These are phyloP conservation scores for Hemiprocne comata DNA, from an alignment of 2,113 vertebrate species.

Conservation along the genomic window DNA sequence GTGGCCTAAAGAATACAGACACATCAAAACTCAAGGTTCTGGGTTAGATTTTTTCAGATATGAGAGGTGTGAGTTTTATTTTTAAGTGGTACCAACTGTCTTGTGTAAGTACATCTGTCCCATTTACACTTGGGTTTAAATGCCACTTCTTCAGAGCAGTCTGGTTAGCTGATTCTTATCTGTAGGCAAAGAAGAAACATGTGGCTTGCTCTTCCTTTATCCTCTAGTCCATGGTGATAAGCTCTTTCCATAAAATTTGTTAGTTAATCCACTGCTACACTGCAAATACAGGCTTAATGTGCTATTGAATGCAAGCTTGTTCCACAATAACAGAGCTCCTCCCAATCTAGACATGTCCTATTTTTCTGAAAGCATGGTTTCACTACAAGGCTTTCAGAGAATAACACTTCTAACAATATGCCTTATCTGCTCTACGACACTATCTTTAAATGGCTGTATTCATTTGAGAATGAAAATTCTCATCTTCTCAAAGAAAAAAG, in stretches of 20 bases:
- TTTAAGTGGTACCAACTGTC: conserved; percentile 4
- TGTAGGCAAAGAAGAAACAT: neutral
- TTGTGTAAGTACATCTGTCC: neutral
- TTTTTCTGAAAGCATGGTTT: neutral
- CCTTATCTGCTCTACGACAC: neutral
- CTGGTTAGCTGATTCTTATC: neutral
- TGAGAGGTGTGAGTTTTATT: conserved; percentile 12
- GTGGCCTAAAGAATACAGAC: neutral
- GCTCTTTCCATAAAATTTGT: neutral
- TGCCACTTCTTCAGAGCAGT: neutral
- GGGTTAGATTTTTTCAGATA: neutral
- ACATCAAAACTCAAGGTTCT: neutral
- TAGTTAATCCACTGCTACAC: neutral
- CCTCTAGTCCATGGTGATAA: neutral
- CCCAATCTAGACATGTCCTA: neutral
- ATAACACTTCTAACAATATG: neutral
- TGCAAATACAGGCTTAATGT: neutral
- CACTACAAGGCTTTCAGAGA: neutral
- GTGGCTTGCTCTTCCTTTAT: neutral
- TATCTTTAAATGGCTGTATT: neutral
- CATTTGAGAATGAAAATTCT: neutral
- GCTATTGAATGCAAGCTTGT: neutral
- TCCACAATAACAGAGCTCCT: neutral
- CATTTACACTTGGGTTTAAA: conserved; percentile 27
- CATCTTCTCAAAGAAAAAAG: neutral